These are phyloP conservation scores for Amphilophus citrinellus DNA, from an alignment of 2,113 vertebrate genomes.

Conservation along the genomic window DNA sequence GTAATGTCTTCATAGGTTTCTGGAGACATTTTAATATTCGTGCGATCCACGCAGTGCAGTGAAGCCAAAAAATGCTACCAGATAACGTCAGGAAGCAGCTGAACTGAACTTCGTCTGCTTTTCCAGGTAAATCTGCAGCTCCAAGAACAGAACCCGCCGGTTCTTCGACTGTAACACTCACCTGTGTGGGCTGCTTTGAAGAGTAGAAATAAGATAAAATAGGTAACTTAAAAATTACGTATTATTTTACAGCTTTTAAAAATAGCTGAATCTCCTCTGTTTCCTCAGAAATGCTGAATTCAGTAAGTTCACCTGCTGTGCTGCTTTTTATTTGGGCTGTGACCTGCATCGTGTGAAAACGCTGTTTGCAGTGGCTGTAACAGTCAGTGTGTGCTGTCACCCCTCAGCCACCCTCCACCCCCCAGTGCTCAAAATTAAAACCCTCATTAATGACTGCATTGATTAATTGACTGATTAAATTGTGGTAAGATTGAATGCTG, in stretches of 20 bases:
- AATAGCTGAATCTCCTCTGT: fast-evolving
- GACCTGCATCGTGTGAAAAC: no score
- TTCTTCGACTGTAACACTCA: no score
- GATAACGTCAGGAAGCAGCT: background rate
- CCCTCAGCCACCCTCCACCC: fast-evolving
- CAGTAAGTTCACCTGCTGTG: background rate
- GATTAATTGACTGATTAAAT: background rate
- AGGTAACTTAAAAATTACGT: background rate
- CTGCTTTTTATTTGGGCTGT: no score
- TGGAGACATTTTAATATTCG: fast-evolving
- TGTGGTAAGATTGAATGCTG: background rate
- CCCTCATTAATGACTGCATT: background rate
- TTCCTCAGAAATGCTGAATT: background rate
- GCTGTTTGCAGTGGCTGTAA: no score
- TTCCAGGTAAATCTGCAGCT: background rate
- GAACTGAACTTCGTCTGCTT: background rate
- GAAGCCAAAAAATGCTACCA: background rate
- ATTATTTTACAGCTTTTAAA: no score
- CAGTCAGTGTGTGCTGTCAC: no score
- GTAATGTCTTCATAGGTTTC: background rate
- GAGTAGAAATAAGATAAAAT: background rate
- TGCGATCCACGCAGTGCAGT: background rate
- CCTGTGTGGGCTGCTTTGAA: fast-evolving
- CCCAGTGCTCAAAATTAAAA: background rate
- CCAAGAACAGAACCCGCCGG: background rate